Conservation (phyloP, 2,113 vertebrate species). For the Chloebia gouldiae region DNA sequence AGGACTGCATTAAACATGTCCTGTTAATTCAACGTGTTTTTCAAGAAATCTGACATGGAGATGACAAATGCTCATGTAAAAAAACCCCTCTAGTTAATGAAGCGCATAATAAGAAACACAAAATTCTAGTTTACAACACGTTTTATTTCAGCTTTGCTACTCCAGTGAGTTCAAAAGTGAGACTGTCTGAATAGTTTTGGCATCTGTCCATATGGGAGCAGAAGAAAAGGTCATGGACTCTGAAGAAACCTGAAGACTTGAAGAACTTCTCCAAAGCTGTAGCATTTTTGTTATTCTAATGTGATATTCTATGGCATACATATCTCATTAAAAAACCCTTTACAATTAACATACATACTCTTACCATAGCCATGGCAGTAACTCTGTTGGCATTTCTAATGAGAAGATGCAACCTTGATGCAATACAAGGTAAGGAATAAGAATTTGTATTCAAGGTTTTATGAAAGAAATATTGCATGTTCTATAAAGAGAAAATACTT, state of each 20-base stretch:
- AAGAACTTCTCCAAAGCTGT: neutral
- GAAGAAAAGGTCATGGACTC: neutral
- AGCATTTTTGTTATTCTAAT: neutral
- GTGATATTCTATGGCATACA: neutral
- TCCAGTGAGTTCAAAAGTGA: neutral
- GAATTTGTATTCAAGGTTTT: neutral
- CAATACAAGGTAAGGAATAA: neutral
- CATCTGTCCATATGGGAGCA: neutral
- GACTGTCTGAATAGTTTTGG: neutral
- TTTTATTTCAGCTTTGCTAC: neutral
- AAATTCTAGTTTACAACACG: neutral
- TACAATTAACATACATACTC: neutral
- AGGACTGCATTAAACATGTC: conserved; percentile 17
- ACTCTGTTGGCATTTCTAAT: neutral
- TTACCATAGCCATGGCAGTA: neutral
- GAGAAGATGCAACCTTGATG: neutral
- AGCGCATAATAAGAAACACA: neutral
- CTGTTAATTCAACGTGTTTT: conserved; percentile 44
- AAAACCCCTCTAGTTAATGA: neutral
- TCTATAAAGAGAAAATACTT: neutral
- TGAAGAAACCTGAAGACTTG: neutral
- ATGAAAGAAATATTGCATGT: neutral
- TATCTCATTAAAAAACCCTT: neutral
- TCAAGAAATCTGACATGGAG: conserved; percentile 42
- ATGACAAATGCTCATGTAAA: conserved; percentile 34